Conservation (phyloP, 2,797 vertebrate genomes). For the Sebastolobus altivelis region DNA sequence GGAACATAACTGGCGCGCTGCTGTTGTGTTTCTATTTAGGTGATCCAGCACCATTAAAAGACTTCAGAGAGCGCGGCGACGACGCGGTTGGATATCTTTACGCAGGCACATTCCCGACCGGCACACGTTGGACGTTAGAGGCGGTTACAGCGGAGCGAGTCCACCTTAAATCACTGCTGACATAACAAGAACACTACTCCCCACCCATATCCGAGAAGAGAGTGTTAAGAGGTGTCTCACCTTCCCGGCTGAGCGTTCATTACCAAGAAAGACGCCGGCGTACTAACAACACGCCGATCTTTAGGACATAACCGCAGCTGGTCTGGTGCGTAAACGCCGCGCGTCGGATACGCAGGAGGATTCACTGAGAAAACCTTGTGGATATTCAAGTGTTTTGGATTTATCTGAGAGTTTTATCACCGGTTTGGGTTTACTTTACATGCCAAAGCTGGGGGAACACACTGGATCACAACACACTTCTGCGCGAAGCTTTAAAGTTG, state of each 20-base stretch:
- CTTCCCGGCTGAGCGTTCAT: constrained; percentile 58
- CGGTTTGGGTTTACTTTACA: constrained; percentile 57
- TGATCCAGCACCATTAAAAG: neutral
- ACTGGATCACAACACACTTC: constrained; percentile 59
- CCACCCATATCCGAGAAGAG: constrained; percentile 78
- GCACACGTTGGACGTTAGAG: neutral
- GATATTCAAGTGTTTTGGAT: constrained; percentile 63
- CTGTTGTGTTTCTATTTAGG: neutral
- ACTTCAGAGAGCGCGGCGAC: neutral
- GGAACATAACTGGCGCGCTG: neutral
- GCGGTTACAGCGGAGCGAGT: constrained; percentile 1
- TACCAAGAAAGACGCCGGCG: constrained; percentile 46
- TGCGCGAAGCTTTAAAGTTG: constrained; percentile 81
- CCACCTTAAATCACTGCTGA: constrained; percentile 87
- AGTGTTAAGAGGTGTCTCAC: constrained; percentile 77
- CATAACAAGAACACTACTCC: constrained; percentile 75
- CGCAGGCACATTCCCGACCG: constrained; percentile 42
- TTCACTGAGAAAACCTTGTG: constrained; percentile 15
- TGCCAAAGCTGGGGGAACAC: constrained; percentile 84
- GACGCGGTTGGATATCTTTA: constrained; percentile 22
- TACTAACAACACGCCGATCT: constrained; percentile 16
- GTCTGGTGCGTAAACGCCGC: constrained; percentile 36
- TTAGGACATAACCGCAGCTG: constrained; percentile 32
- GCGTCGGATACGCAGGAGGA: constrained; percentile 36
- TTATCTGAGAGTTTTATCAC: constrained; percentile 27